phyloP scores from a whole-genome alignment of 2,113 vertebrate species.

The Mohoua ochrocephala region DNA sequence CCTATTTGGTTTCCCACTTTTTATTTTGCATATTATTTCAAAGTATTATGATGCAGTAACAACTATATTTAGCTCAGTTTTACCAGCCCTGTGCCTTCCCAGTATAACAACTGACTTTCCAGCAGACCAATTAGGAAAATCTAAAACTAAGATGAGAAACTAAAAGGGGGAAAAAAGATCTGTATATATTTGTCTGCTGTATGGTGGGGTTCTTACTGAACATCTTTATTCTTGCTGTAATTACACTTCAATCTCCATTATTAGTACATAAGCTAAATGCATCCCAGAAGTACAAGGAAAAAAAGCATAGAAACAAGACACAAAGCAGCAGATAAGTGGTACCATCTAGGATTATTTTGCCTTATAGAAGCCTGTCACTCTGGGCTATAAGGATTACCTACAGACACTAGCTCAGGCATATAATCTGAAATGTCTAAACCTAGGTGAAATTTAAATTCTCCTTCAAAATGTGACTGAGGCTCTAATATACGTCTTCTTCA shows the following conservation, averaged over 20 bases:
- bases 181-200: background rate
- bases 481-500: background rate
- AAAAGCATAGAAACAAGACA: background rate
- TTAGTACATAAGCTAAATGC: background rate
- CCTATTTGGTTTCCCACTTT: background rate
- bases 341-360: background rate
- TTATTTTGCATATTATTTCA: background rate
- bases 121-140: background rate
- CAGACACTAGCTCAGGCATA: background rate
- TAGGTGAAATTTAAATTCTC: background rate
- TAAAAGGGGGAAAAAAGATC: background rate
- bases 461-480: background rate
- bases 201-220: background rate
- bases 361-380: background rate
- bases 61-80: background rate
- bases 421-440: background rate
- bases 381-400: background rate
- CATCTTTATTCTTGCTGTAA: background rate
- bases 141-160: background rate
- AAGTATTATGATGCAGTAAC: background rate
- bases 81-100: background rate
- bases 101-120: background rate
- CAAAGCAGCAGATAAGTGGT: background rate
- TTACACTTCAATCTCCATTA: background rate
- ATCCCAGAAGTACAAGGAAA: background rate